Evolutionary conservation across 2,888 invertebrate species (phyloP), one percentile per base, ranked within the genome.

Genomic region (Iphiclides podalirius): DNA sequence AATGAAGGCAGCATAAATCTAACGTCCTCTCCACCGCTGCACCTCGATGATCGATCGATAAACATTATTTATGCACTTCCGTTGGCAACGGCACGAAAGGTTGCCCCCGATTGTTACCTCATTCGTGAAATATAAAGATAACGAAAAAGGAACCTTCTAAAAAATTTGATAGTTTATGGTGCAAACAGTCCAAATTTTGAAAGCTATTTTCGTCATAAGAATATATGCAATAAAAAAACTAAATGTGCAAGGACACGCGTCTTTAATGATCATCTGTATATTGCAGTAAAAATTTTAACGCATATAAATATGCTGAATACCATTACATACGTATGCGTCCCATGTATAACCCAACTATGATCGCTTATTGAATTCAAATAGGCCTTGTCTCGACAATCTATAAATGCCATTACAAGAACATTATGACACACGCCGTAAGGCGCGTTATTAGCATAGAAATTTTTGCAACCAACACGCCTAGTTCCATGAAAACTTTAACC

Each of bases 61-160:
- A 87, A 84, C 79, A 78, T 87, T 83, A 86, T 87, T 88, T 86
- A 87, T 86, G 76, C 75, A 85, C 82, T 88, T 87, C 87, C 87
- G 86, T 71, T 70, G 69, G 54, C 66, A 58, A 63, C 66, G 67
- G 69, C 70, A 64, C 69, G 72, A 72, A 70, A 72, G 67, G 73
- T 67, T 66, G 59, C 67, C 63, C 57, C 69, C 65, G 33, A 16
- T 38, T n/a, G n/a, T 31, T 11, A 31, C 9, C 31, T 31, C 31
- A 31, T 31, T 31, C 31, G 31, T 11, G 31, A 35, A 35, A 35
- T 23, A 11, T 42, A 6, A 12, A 12, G 4, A 42, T 42, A 17
- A 8, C 13, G 13, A 42, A 33, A 28, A 20, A 39, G 9, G 3
- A 14, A 12, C 1, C 31, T 1, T 11, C n/a, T 2, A 31, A 2